Percentiles rank a stretch among this genome's conserved stretches.
Evolutionary conservation across 2,797 vertebrate species (phyloP).

Genomic region (Tragopan temminckii): DNA sequence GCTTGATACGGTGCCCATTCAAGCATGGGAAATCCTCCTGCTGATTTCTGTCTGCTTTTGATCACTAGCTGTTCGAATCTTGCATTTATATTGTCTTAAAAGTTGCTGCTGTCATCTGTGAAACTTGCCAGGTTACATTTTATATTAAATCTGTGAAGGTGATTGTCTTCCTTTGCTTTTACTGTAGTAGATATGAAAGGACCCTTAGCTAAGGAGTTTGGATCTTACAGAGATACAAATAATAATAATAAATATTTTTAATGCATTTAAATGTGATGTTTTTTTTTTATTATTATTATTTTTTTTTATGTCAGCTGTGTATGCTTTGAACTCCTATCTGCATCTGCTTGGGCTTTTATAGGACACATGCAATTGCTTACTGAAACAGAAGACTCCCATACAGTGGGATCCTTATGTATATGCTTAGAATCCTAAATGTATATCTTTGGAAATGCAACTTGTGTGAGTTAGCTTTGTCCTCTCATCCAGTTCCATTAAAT

Average conservation of each 20-base stretch:
- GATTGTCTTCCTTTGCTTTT: background rate
- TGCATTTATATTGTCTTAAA: background rate
- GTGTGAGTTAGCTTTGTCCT: background rate
- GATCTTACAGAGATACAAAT: background rate
- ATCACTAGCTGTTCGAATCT: background rate
- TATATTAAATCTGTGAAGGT: background rate
- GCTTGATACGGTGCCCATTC: accelerated
- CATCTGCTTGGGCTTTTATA: background rate
- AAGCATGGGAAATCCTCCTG: background rate
- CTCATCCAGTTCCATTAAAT: background rate
- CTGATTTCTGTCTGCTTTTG: background rate
- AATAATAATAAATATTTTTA: background rate
- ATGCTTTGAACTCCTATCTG: background rate
- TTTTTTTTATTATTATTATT: no score
- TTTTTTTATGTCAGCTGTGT: background rate
- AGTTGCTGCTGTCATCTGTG: background rate
- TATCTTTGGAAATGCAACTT: background rate
- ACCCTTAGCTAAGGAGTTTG: background rate
- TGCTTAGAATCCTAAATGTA: background rate
- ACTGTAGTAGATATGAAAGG: accelerated
- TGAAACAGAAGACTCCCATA: background rate
- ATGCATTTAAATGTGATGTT: background rate
- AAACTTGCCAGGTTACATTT: background rate
- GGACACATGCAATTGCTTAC: background rate
- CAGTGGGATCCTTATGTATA: background rate